phyloP scores from a whole-genome alignment of 2,113 vertebrate species.

The Triplophysa tibetana region DNA sequence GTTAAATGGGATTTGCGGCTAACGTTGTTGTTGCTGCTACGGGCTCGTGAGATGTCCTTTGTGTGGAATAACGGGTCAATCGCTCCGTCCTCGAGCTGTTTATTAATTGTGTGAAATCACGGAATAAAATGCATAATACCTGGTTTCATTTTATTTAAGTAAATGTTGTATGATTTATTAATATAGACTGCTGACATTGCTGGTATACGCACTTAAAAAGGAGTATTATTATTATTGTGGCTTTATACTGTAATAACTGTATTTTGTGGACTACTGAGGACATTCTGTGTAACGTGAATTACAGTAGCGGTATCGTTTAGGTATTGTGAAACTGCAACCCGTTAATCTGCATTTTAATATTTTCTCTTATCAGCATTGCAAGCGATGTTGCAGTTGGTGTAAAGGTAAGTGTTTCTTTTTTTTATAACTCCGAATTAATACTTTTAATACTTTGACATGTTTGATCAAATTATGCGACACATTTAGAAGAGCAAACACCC shows the following conservation, averaged over 20 bases:
- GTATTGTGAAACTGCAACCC: neutral
- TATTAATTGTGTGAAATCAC: neutral
- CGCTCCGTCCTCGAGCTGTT: neutral
- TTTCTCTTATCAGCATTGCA: slow-evolving; percentile 49
- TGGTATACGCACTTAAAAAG: neutral
- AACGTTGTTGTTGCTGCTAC: neutral
- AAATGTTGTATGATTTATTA: no score
- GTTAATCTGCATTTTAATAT: neutral
- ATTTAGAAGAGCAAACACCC: no score
- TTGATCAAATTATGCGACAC: neutral
- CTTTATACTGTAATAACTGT: neutral
- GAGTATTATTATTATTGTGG: neutral
- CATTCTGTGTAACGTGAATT: neutral
- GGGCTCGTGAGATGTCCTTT: slow-evolving; percentile 11
- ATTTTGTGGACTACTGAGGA: neutral
- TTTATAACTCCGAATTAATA: neutral
- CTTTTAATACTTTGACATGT: neutral
- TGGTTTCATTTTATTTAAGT: neutral
- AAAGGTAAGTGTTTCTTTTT: slow-evolving; percentile 52
- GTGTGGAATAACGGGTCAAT: slow-evolving; percentile 21
- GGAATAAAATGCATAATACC: no score
- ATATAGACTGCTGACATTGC: neutral
- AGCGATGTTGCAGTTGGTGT: slow-evolving; percentile 65
- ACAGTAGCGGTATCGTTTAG: no score
- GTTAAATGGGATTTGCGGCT: neutral